A percentile compares a stretch with the other conserved stretches of the same genome.
These are phyloP conservation scores for Dryobotodes eremita DNA, from an alignment of 2,888 invertebrate species.

Conservation along the genomic window DNA sequence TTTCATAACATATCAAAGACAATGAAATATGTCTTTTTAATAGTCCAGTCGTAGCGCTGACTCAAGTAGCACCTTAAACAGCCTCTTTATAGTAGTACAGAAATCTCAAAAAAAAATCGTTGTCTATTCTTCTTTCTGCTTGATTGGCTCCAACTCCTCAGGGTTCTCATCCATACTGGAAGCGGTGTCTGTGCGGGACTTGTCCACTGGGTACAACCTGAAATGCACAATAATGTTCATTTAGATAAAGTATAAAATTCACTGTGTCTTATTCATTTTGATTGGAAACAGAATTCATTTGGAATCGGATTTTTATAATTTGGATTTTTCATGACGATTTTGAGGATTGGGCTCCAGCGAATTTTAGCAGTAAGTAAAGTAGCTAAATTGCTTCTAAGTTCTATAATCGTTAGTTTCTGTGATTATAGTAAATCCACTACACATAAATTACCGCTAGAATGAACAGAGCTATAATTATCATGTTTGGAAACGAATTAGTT, in stretches of 20 bases:
- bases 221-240: constrained; percentile 40
- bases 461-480: constrained; percentile 19
- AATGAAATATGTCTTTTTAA: constrained; percentile 33
- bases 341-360: no score
- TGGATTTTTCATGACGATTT: neutral
- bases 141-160: constrained; percentile 78
- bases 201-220: constrained; percentile 98
- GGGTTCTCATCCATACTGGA: constrained; percentile 88
- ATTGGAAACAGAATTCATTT: neutral
- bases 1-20: constrained; percentile 30
- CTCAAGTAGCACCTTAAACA: constrained; percentile 66
- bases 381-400: neutral
- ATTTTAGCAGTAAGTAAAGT: neutral
- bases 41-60: constrained; percentile 52
- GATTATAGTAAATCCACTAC: neutral
- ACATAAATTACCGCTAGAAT: constrained; percentile 5
- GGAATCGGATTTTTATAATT: neutral
- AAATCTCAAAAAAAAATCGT: constrained; percentile 27
- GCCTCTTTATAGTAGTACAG: constrained; percentile 62
- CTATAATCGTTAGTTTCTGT: neutral
- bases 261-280: neutral
- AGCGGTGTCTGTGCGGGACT: constrained; percentile 94
- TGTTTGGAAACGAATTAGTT: constrained; percentile 14
- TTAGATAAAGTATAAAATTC: neutral
- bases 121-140: constrained; percentile 82